phyloP scores from a whole-genome alignment of 2,113 vertebrate genomes.

The Coptodon bakossiorum region DNA sequence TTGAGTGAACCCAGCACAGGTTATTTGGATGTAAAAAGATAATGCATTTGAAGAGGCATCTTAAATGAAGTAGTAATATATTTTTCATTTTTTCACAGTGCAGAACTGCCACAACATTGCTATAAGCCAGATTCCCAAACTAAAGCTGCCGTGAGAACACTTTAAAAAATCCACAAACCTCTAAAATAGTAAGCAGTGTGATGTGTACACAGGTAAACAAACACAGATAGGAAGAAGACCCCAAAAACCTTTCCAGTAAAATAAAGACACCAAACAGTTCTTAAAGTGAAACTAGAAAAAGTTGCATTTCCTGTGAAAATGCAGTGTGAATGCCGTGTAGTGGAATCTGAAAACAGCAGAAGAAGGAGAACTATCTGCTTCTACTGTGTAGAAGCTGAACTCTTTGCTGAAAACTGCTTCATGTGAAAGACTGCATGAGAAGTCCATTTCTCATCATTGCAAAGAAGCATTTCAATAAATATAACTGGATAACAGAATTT shows the following conservation, averaged over 20 bases:
- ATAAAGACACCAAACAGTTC: not conserved
- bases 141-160: not conserved
- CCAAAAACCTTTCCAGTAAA: not conserved
- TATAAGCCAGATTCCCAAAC: slow-evolving; percentile 1
- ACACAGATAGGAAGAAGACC: not conserved
- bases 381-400: not conserved
- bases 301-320: not conserved
- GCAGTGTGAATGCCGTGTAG: not conserved
- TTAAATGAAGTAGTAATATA: not conserved
- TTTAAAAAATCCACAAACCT: not conserved
- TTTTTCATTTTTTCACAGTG: not conserved
- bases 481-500: not conserved
- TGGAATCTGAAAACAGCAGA: not conserved
- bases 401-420: not conserved
- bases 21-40: slow-evolving; percentile 37
- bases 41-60: slow-evolving; percentile 14
- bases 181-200: not conserved
- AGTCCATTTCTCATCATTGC: not conserved
- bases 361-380: not conserved
- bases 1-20: slow-evolving; percentile 28
- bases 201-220: not conserved
- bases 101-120: slow-evolving; percentile 29
- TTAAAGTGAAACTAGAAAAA: not conserved
- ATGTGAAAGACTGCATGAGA: not conserved
- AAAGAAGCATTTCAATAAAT: not conserved